phyloP scores from a whole-genome alignment of 2,113 vertebrate species.

The Passer montanus region DNA sequence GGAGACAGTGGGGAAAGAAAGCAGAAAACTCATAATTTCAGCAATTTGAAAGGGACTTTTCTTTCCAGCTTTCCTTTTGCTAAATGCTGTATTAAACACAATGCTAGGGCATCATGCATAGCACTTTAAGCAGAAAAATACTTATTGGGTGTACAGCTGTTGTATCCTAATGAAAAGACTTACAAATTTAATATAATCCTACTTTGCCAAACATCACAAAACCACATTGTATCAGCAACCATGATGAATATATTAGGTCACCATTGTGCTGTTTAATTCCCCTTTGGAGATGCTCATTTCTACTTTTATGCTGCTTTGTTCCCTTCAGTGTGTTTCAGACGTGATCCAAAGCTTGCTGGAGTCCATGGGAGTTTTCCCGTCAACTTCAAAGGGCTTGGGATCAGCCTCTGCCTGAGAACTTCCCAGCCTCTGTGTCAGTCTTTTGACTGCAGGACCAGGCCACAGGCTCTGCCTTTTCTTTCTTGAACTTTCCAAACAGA shows the following conservation, averaged over 20 bases:
- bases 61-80: neutral
- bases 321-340: neutral
- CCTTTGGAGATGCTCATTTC: neutral
- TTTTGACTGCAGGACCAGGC: constrained; percentile 58
- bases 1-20: neutral
- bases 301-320: neutral
- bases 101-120: neutral
- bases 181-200: neutral
- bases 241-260: neutral
- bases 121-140: neutral
- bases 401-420: constrained; percentile 42
- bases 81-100: neutral
- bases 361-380: neutral
- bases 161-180: neutral
- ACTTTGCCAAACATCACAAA: neutral
- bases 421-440: constrained; percentile 8
- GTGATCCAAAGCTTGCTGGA: neutral
- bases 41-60: neutral
- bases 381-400: constrained; percentile 44
- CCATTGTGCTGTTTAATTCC: neutral
- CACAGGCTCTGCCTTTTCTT: constrained; percentile 70
- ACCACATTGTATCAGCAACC: neutral
- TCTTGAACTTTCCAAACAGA: constrained; percentile 80
- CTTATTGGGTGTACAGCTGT: neutral
- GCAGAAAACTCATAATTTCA: neutral